Conservation (phyloP, 2,113 vertebrate species). For the Chionomys nivalis region DNA sequence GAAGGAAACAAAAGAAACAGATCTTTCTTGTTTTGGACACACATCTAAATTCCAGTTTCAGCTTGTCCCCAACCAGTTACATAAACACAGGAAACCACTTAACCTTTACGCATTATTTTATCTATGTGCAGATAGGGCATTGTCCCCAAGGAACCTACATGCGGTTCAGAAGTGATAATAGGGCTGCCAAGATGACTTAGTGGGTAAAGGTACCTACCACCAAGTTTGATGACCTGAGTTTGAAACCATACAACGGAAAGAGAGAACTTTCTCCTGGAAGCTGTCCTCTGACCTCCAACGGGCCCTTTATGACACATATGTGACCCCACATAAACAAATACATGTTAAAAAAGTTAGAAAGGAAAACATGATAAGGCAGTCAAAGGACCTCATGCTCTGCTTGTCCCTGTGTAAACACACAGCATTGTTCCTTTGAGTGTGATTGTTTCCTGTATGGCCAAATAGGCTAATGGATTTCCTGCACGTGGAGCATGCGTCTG, state of each 20-base stretch:
- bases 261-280: background rate
- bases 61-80: constrained; percentile 35
- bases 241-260: background rate
- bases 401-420: constrained; percentile 62
- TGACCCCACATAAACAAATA: background rate
- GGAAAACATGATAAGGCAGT: background rate
- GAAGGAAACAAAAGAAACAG: constrained; percentile 40
- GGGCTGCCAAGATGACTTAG: background rate
- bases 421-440: constrained; percentile 49
- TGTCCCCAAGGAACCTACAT: constrained; percentile 5
- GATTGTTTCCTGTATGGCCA: constrained; percentile 74
- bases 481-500: background rate
- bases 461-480: constrained; percentile 68
- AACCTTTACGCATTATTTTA: constrained; percentile 37
- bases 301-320: background rate
- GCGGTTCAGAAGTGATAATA: constrained; percentile 36
- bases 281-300: background rate
- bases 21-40: constrained; percentile 29
- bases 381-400: constrained; percentile 38
- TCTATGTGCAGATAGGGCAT: constrained; percentile 34
- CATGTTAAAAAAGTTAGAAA: background rate
- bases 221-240: background rate
- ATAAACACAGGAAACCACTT: constrained; percentile 41
- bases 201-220: background rate
- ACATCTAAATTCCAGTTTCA: constrained; percentile 41